Conservation (phyloP, 2,797 vertebrate species). For the Coracias cyanogaster region DNA sequence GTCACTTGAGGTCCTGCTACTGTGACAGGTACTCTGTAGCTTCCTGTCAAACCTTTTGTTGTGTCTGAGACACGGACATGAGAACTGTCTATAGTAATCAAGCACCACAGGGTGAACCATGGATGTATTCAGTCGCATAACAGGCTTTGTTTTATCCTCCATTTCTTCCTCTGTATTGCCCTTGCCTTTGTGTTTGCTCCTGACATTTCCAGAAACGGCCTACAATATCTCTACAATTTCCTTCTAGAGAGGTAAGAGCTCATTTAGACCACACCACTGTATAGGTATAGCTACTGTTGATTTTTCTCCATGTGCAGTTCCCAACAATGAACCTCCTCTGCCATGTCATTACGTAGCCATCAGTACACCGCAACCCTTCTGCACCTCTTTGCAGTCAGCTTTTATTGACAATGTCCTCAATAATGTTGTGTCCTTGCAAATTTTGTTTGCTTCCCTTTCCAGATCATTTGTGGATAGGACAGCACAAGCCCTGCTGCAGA, state of each 20-base stretch:
- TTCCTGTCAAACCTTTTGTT: background rate
- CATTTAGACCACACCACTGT: rapidly evolving
- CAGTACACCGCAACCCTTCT: rapidly evolving
- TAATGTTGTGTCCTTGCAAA: background rate
- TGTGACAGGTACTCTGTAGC: background rate
- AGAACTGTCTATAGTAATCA: background rate
- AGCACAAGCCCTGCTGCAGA: background rate
- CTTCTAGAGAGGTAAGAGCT: background rate
- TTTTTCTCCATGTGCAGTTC: background rate
- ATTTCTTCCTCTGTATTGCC: too few species aligned
- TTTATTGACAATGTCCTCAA: background rate
- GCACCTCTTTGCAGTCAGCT: background rate
- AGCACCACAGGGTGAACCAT: rapidly evolving
- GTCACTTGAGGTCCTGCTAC: background rate
- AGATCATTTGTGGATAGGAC: background rate
- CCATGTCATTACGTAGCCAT: rapidly evolving
- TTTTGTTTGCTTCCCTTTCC: background rate
- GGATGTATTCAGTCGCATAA: rapidly evolving
- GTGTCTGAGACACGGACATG: rapidly evolving
- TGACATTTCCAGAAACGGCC: background rate
- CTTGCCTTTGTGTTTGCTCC: background rate
- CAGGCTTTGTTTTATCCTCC: background rate
- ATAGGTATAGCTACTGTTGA: background rate
- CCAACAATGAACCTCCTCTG: background rate
- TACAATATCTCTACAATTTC: background rate